Percentiles rank a stretch among this genome's conserved stretches.
Evolutionary conservation across 2,797 vertebrate genomes (phyloP).

Genomic region (Rhadinocentrus ornatus): DNA sequence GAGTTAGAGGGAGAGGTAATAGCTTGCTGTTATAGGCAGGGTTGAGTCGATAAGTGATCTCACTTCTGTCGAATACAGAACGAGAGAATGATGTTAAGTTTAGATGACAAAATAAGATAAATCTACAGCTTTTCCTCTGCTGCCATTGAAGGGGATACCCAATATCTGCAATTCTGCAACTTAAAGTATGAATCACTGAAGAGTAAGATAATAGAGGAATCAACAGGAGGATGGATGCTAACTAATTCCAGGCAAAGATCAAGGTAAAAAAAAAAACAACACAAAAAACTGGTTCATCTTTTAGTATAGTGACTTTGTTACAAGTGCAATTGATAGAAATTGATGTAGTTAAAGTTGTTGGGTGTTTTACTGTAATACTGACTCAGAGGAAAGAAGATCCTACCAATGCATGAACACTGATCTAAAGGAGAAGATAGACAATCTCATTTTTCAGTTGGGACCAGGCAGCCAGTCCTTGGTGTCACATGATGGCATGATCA

Average conservation of each 20-base stretch:
- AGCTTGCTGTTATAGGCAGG: conserved; percentile 54
- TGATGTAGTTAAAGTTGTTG: background rate
- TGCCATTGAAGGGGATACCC: background rate
- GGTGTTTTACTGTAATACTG: too few species aligned
- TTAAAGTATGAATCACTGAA: background rate
- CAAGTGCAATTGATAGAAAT: background rate
- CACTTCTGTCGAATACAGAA: conserved; percentile 40
- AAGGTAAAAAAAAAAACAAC: background rate
- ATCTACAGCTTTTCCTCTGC: conserved; percentile 16
- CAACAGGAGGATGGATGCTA: background rate
- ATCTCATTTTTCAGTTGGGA: too few species aligned
- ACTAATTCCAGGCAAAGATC: background rate
- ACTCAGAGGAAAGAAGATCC: too few species aligned
- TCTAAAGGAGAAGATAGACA: too few species aligned
- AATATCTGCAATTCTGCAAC: background rate
- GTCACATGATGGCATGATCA: too few species aligned
- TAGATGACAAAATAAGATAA: conserved; percentile 30
- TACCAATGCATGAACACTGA: too few species aligned
- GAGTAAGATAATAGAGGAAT: background rate
- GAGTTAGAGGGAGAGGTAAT: conserved; percentile 58
- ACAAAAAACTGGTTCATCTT: background rate
- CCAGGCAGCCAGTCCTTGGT: too few species aligned
- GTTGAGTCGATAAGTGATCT: conserved; percentile 76
- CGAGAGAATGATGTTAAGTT: conserved; percentile 19
- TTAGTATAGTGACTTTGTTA: background rate